Conservation (phyloP, 2,797 vertebrate species). For the Notolepis coatsorum region DNA sequence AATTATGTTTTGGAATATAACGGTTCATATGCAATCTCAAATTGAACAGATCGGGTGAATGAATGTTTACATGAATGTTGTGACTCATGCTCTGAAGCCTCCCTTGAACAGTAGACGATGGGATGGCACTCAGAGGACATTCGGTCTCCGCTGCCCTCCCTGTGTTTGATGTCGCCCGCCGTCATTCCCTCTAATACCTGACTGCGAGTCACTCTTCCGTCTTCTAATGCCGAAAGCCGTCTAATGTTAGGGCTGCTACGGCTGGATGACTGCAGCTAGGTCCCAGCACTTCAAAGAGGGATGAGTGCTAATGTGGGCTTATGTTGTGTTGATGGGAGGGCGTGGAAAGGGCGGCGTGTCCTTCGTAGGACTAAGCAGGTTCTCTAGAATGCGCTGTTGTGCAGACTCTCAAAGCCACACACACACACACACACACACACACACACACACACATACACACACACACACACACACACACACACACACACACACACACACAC, state of each 20-base stretch:
- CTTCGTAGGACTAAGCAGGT: conserved; percentile 51
- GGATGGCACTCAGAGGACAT: conserved; percentile 42
- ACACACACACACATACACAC: conserved; percentile 1
- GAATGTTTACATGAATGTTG: too few relatives aligned
- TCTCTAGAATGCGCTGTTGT: conserved; percentile 41
- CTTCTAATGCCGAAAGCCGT: conserved; percentile 52
- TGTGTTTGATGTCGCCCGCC: conserved; percentile 60
- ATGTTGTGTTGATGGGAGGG: conserved; percentile 51
- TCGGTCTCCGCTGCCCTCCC: conserved; percentile 51
- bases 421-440: neutral
- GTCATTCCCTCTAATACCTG: conserved; percentile 54
- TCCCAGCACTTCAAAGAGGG: conserved; percentile 57
- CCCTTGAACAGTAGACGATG: conserved; percentile 36
- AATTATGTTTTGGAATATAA: too few relatives aligned
- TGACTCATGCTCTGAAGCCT: too few relatives aligned
- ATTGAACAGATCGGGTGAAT: too few relatives aligned
- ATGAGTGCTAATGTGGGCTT: conserved; percentile 55
- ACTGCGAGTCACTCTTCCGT: conserved; percentile 60
- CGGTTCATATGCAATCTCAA: too few relatives aligned
- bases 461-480: conserved; percentile 9
- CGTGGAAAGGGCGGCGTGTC: conserved; percentile 55
- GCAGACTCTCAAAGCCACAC: conserved; percentile 36
- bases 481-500: conserved; percentile 16
- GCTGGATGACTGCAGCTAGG: conserved; percentile 43
- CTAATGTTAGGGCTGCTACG: conserved; percentile 60